Evolutionary conservation across 2,113 vertebrate species (phyloP).

Genomic region (Poeciliopsis occidentalis): DNA sequence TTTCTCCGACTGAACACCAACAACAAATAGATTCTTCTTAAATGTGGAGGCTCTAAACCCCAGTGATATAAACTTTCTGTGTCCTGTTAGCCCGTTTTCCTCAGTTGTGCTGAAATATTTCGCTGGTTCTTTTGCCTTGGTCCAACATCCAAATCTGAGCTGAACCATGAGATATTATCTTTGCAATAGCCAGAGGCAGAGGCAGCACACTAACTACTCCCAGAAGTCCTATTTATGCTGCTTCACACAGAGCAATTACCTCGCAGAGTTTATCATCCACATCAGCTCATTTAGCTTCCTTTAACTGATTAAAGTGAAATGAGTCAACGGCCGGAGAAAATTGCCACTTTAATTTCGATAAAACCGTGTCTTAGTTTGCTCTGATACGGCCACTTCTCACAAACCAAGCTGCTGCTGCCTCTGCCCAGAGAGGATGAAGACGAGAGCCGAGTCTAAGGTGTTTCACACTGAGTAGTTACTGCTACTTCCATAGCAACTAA

Average conservation of each 20-base stretch:
- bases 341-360: slow-evolving; percentile 52
- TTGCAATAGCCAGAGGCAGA: slow-evolving; percentile 52
- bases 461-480: not conserved
- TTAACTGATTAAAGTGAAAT: slow-evolving; percentile 56
- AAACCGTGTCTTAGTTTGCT: slow-evolving; percentile 45
- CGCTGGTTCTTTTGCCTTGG: slow-evolving; percentile 15
- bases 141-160: slow-evolving; percentile 37
- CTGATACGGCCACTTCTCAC: slow-evolving; percentile 32
- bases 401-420: slow-evolving; percentile 12
- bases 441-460: too few relatives aligned
- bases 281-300: slow-evolving; percentile 50
- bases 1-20: slow-evolving; percentile 11
- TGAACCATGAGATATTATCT: slow-evolving; percentile 49
- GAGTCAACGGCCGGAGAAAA: slow-evolving; percentile 55
- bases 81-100: not conserved
- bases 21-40: slow-evolving; percentile 23
- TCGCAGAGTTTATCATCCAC: slow-evolving; percentile 52
- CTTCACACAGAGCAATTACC: slow-evolving; percentile 60
- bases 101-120: not conserved
- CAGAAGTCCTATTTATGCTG: slow-evolving; percentile 59
- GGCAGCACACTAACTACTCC: slow-evolving; percentile 52
- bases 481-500: not conserved
- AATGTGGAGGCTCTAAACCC: not conserved
- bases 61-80: not conserved
- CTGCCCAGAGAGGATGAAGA: not conserved